A percentile compares a stretch with the other conserved stretches of the same genome.
Evolutionary conservation across 1,140 invertebrate genomes (phyloP).

Genomic region (Mylabris phalerata): DNA sequence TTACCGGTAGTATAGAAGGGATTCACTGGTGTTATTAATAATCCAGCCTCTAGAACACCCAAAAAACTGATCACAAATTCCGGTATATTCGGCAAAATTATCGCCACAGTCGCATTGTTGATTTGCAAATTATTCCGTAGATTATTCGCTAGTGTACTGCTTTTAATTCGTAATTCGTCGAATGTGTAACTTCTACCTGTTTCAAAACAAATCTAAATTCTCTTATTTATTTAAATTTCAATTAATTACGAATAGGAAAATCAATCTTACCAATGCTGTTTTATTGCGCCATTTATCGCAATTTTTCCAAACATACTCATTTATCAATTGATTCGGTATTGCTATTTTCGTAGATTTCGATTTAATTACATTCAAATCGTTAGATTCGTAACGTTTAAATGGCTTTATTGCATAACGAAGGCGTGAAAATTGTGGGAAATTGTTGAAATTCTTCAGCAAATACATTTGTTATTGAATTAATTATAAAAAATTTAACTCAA

Average conservation of each 20-base stretch:
- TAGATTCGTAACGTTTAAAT: not conserved
- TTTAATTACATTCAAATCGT: not conserved
- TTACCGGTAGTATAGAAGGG: slow-evolving; percentile 66
- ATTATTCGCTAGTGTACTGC: slow-evolving; percentile 59
- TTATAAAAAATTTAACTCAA: no score
- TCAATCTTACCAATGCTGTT: slow-evolving; percentile 6
- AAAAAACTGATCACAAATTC: slow-evolving; percentile 61
- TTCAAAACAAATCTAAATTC: slow-evolving; percentile 6
- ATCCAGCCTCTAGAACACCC: slow-evolving; percentile 61
- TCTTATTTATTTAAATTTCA: not conserved
- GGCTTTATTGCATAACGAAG: no score
- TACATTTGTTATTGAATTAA: no score
- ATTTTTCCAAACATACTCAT: slow-evolving; percentile 6
- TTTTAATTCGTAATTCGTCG: slow-evolving; percentile 52
- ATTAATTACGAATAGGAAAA: not conserved
- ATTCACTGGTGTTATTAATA: slow-evolving; percentile 68
- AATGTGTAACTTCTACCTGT: slow-evolving; percentile 65
- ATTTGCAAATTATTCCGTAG: slow-evolving; percentile 56
- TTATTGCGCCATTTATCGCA: slow-evolving; percentile 8
- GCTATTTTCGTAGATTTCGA: slow-evolving; percentile 1
- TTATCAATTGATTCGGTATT: slow-evolving; percentile 8
- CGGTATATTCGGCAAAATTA: slow-evolving; percentile 67
- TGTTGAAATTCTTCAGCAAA: no score
- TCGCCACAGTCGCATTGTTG: slow-evolving; percentile 60
- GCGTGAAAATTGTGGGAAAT: no score